Evolutionary conservation across 2,113 vertebrate genomes (phyloP).

Genomic region (Elaphurus davidianus): DNA sequence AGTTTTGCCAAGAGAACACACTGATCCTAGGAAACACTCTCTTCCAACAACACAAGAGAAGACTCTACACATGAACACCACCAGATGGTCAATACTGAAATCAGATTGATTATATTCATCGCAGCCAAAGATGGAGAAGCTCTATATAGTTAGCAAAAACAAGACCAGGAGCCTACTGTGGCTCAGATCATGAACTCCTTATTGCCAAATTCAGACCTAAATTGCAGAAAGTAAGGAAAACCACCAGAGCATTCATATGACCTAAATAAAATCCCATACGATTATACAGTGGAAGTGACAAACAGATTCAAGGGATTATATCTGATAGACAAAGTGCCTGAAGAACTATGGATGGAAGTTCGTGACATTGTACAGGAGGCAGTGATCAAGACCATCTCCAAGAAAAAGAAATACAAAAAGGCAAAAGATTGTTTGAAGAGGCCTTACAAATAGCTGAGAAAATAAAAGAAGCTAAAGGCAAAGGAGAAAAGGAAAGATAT

Average conservation of each 20-base stretch:
- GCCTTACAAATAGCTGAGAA: not conserved
- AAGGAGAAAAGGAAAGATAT: not conserved
- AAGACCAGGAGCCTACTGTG: not conserved
- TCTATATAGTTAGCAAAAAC: not conserved
- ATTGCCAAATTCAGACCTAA: not conserved
- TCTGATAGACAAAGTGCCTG: not conserved
- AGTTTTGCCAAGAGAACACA: not conserved
- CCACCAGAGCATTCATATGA: not conserved
- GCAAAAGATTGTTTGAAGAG: not conserved
- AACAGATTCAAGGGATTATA: not conserved
- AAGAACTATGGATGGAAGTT: not conserved
- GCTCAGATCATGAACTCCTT: not conserved
- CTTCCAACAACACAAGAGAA: not conserved
- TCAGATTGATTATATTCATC: not conserved
- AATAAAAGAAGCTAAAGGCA: not conserved
- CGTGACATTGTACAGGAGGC: not conserved
- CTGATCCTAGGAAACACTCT: not conserved
- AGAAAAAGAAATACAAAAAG: not conserved
- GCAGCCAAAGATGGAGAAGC: not conserved
- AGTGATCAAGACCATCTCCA: not conserved
- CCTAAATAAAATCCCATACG: not conserved
- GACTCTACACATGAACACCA: not conserved
- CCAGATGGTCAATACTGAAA: not conserved
- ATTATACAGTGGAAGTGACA: not conserved
- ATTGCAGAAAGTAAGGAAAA: not conserved